Percentiles rank a stretch among this genome's conserved stretches.
Conservation (phyloP, 2,888 invertebrate genomes). For the Meta bourneti region DNA sequence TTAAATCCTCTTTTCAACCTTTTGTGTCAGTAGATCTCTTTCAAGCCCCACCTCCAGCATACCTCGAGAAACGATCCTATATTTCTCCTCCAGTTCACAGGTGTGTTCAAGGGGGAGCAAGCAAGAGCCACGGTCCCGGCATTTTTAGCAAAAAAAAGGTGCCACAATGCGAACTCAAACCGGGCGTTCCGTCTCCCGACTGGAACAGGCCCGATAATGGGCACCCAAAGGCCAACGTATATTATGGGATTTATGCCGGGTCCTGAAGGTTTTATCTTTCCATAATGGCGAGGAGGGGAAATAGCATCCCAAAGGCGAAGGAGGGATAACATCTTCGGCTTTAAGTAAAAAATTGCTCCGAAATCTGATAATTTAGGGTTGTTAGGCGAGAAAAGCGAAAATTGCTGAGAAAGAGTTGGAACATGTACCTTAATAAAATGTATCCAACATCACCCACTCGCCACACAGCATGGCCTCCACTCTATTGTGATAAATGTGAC, state of each 20-base stretch:
- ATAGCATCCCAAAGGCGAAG: neutral
- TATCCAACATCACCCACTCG: slow-evolving; percentile 27
- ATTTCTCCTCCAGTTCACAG: slow-evolving; percentile 16
- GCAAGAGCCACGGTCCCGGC: neutral
- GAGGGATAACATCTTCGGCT: slow-evolving; percentile 14
- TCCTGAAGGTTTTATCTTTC: slow-evolving; percentile 6
- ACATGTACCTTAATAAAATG: slow-evolving; percentile 50
- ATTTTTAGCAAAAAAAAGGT: slow-evolving; percentile 13
- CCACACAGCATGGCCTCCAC: slow-evolving; percentile 15
- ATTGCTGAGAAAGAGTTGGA: slow-evolving; percentile 37
- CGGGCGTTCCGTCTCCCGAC: slow-evolving; percentile 8
- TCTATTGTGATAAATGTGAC: slow-evolving; percentile 60
- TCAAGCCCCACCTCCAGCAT: neutral
- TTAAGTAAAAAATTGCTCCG: slow-evolving; percentile 44
- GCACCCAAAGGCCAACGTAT: slow-evolving; percentile 41
- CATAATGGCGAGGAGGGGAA: slow-evolving; percentile 15
- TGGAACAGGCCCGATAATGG: neutral
- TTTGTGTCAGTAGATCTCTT: slow-evolving; percentile 10
- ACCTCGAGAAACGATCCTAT: slow-evolving; percentile 4
- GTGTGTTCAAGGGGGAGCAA: slow-evolving; percentile 33
- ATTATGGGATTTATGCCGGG: slow-evolving; percentile 59
- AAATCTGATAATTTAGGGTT: slow-evolving; percentile 69
- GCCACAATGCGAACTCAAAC: slow-evolving; percentile 18
- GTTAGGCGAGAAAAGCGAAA: slow-evolving; percentile 4
- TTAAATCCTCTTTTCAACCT: neutral